Evolutionary conservation across 2,797 vertebrate species (phyloP).

Genomic region (Lagodon rhomboides): DNA sequence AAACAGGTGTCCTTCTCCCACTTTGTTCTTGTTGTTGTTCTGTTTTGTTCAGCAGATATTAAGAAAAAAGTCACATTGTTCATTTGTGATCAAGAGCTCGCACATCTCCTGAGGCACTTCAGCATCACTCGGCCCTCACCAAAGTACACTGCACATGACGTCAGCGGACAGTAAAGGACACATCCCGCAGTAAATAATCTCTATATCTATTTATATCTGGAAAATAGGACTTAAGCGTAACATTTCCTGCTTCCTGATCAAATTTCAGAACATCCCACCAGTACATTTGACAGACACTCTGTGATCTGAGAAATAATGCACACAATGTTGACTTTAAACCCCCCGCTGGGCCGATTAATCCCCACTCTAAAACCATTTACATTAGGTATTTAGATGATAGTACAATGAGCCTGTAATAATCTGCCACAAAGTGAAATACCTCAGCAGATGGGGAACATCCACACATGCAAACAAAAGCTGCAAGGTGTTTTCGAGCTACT

Average conservation of each 20-base stretch:
- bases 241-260: background rate
- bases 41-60: too few relatives aligned
- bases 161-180: constrained; percentile 6
- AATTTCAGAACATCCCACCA: background rate
- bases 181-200: constrained; percentile 4
- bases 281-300: background rate
- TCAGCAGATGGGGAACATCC: constrained; percentile 11
- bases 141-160: background rate
- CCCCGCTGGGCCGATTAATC: constrained; percentile 15
- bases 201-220: background rate
- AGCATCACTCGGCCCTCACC: background rate
- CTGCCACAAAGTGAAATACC: background rate
- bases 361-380: background rate
- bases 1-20: too few relatives aligned
- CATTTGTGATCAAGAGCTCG: too few relatives aligned
- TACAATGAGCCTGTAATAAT: background rate
- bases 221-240: background rate
- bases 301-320: constrained; percentile 5
- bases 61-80: too few relatives aligned
- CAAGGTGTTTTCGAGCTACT: background rate
- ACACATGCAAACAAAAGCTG: background rate
- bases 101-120: background rate
- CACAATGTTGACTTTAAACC: background rate
- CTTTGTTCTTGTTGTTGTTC: too few relatives aligned
- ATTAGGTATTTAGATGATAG: constrained; percentile 10